These are phyloP conservation scores for Philereme vetulata DNA, from an alignment of 2,888 invertebrate genomes.

Conservation along the genomic window DNA sequence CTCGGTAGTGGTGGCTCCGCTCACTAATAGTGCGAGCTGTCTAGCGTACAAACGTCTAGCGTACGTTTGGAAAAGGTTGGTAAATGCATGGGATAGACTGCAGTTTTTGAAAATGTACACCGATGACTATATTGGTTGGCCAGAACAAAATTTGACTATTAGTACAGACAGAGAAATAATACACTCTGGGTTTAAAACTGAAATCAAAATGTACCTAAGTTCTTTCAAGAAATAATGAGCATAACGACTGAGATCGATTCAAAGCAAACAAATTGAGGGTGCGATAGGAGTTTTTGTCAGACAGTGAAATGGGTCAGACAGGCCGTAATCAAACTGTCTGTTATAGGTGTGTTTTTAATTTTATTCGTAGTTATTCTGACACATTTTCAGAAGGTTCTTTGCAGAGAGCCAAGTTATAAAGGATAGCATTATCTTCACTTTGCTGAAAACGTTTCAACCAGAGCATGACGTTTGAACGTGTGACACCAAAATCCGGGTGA, in stretches of 20 bases:
- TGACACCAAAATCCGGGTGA: slow-evolving; percentile 33
- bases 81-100: no score
- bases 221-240: no score
- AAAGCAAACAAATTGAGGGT: not conserved
- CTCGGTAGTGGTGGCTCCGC: not conserved
- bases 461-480: slow-evolving; percentile 31
- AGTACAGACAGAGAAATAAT: no score
- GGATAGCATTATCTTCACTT: slow-evolving; percentile 11
- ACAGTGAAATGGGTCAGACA: slow-evolving; percentile 15
- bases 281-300: slow-evolving; percentile 6
- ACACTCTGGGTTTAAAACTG: no score
- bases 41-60: not conserved
- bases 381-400: not conserved
- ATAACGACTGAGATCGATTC: not conserved
- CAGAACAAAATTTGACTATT: no score
- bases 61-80: no score
- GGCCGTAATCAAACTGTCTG: not conserved
- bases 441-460: slow-evolving; percentile 14
- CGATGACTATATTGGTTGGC: no score
- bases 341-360: not conserved
- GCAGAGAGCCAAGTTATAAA: not conserved
- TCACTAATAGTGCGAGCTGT: not conserved
- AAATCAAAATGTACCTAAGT: no score
- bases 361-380: not conserved
- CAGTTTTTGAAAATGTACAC: no score